Evolutionary conservation across 2,797 vertebrate species (phyloP).

Genomic region (Dermochelys coriacea): DNA sequence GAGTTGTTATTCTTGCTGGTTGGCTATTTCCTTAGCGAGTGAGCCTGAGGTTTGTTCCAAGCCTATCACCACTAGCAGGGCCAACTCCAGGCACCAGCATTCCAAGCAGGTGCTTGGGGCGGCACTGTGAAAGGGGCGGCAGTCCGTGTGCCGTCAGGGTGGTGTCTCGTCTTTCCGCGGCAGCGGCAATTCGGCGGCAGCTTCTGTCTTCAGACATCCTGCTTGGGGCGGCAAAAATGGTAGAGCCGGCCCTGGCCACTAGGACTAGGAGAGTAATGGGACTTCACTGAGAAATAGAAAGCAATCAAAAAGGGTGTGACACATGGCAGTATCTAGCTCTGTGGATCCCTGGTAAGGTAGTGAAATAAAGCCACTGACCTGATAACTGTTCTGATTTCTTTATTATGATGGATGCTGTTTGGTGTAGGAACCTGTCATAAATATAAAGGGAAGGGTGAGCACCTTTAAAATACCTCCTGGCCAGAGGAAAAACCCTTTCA

Average conservation of each 20-base stretch:
- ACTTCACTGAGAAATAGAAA: not conserved
- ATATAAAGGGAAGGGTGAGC: no score
- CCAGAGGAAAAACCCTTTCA: no score
- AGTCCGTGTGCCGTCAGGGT: no score
- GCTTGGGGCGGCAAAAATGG: no score
- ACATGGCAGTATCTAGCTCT: fast-evolving
- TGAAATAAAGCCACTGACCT: not conserved
- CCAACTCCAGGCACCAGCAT: no score
- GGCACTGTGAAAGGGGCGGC: no score
- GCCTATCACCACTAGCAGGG: not conserved
- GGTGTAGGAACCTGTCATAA: not conserved
- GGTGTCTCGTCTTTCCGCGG: no score
- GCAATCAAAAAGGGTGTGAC: not conserved
- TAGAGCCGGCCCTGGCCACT: not conserved
- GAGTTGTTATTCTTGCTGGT: not conserved
- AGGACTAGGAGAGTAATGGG: not conserved
- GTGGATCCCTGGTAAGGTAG: not conserved
- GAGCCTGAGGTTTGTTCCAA: not conserved
- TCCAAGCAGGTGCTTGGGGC: no score
- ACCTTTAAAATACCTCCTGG: no score
- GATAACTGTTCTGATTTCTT: fast-evolving
- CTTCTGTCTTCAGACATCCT: no score
- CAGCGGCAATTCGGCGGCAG: no score
- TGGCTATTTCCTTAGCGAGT: not conserved
- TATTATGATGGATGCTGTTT: not conserved